These are phyloP conservation scores for Erpobdella octoculata DNA, from an alignment of 2,888 invertebrate genomes.

Conservation along the genomic window DNA sequence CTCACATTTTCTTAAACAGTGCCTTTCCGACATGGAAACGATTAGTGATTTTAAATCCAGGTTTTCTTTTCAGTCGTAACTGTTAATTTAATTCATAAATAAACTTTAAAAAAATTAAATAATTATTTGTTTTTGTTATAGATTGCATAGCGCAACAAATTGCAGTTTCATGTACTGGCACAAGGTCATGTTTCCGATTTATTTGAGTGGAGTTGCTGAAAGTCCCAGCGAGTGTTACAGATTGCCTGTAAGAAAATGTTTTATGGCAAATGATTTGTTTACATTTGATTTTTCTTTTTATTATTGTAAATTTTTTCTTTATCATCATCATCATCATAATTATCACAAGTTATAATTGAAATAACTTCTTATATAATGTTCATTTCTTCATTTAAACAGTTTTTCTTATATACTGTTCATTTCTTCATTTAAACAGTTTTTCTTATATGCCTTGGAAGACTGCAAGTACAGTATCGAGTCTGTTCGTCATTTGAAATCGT, in stretches of 20 bases:
- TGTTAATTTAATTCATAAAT: neutral
- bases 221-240: conserved; percentile 62
- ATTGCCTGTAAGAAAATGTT: conserved; percentile 55
- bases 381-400: conserved; percentile 53
- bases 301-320: neutral
- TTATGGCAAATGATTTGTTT: neutral
- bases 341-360: neutral
- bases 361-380: neutral
- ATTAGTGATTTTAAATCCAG: conserved; percentile 58
- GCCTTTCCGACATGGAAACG: conserved; percentile 62
- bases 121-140: no score
- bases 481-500: conserved; percentile 46
- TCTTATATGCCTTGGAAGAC: conserved; percentile 55
- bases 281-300: neutral
- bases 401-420: conserved; percentile 36
- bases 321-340: neutral
- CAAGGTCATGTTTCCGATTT: conserved; percentile 67
- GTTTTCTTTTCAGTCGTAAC: conserved; percentile 37
- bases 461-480: conserved; percentile 49
- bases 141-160: conserved; percentile 57
- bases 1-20: conserved; percentile 58
- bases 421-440: conserved; percentile 55
- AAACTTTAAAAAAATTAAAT: no score
- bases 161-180: conserved; percentile 74
- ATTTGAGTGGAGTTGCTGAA: conserved; percentile 67